Evolutionary conservation across 2,113 vertebrate genomes (phyloP), one percentile per base, ranked within the genome.

Genomic region (Toxotes jaculatrix): DNA sequence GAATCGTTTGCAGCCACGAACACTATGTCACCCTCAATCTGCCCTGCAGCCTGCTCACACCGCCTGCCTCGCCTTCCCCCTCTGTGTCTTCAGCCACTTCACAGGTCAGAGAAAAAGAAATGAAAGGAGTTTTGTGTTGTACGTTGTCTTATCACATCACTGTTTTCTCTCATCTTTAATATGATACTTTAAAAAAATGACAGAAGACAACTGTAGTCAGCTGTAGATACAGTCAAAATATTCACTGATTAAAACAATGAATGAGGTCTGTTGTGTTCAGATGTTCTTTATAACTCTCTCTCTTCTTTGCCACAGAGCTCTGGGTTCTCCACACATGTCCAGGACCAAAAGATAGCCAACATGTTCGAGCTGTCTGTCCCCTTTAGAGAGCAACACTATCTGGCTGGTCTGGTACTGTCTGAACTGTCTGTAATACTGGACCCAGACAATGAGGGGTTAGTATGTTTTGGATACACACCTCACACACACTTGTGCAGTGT

Each of bases 331-430:
- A 99, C 98, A 51, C 97, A 96, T 1, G 96, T 98, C 49, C 98
- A 99, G 92, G 98, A 99, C 92, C 98, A 99, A 92, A 99, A 99
- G 95, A 99, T 97, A 73, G 98, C 98, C 85, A 99, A 99, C 77
- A 99, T 99, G 98, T 99, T 99, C 94, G 98, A 99, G 87, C 88
- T 99, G 86, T 99, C 98, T 0, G 95, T 98, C 79, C 98, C 98
- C 71, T 99, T 99, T 93, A 96, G 98, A 89, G 98, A 99, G 61
- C 98, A 99, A 78, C 98, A 99, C 91, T 99, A 96, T 80, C 92
- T 99, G 90, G 97, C 97, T 0, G 98, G 98, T 60, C 96, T 99
- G 5, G 97, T 97, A n/a, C 91, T 99, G 66, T 97, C 98, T 40
- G 96, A 99, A 47, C 93, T 99, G 75, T 96, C 98, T 61, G 95